phyloP scores from a whole-genome alignment of 2,113 vertebrate species.

The Pygoscelis adeliae region DNA sequence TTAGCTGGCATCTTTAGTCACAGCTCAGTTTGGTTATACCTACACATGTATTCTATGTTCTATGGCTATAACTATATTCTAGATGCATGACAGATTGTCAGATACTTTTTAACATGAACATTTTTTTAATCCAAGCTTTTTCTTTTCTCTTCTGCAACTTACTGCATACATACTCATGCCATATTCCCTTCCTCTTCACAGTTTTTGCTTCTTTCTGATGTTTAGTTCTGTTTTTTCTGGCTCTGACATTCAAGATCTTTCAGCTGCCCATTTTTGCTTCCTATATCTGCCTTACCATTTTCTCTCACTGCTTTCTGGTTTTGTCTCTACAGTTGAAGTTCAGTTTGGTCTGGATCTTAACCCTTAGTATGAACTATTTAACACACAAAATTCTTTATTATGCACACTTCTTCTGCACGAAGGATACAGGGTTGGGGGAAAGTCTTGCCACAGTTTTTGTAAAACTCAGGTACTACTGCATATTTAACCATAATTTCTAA shows the following conservation, averaged over 20 bases:
- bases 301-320: neutral
- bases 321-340: neutral
- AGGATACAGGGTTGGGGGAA: neutral
- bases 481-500: neutral
- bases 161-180: neutral
- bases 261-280: neutral
- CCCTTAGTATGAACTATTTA: neutral
- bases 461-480: neutral
- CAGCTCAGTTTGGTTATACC: neutral
- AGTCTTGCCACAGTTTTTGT: neutral
- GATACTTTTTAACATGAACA: neutral
- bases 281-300: neutral
- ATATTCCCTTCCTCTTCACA: neutral
- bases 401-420: accelerated
- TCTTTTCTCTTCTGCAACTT: neutral
- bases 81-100: neutral
- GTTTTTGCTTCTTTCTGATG: neutral
- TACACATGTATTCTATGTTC: neutral
- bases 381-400: neutral
- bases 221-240: neutral
- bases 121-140: neutral
- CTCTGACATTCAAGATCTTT: neutral
- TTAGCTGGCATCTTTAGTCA: conserved; percentile 41
- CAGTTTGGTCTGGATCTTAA: neutral
- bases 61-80: conserved; percentile 9